Evolutionary conservation across 1,140 invertebrate genomes (phyloP), one percentile per base, ranked within the genome.

Genomic region (Pemphigus obesinymphae): DNA sequence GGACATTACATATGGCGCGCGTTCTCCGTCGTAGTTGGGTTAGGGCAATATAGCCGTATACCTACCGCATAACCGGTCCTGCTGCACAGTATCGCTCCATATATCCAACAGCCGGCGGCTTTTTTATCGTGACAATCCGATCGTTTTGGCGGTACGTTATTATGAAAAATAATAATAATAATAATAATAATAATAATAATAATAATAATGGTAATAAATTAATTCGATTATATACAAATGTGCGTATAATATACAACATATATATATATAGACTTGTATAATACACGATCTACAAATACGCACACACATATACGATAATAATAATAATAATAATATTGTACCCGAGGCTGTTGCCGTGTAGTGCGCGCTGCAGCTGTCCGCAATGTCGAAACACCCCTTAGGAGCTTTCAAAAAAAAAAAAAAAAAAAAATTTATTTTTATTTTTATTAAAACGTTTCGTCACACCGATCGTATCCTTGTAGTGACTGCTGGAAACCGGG

Each of bases 401-500:
- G 68, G 70, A 73, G 70, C 70, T 73, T 73, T 73, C 70, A 73
- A 73, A 73, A n/a, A n/a, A n/a, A n/a, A n/a, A n/a, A n/a, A n/a
- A n/a, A n/a, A n/a, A n/a, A n/a, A n/a, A n/a, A n/a, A n/a, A n/a
- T n/a, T n/a, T n/a, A n/a, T n/a, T n/a, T n/a, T n/a, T n/a, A n/a
- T 73, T 73, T 29, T 73, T 73, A 50, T 73, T 15, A 73, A 73
- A 73, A 70, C 15, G 68, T 70, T 70, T 70, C 68, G 68, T 45
- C 68, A 70, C 40, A 29, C 23, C 40, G 10, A 7, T 70, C 40
- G n/a, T n/a, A n/a, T 70, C 40, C 40, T 70, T 45, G 68, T 70
- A 45, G 31, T 26, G 23, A 29, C 26, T 17, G 17, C 26, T 17
- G 17, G 29, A 68, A 23, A 23, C 11, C 29, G 26, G 29, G 37